phyloP scores from a whole-genome alignment of 2,888 invertebrate genomes.

The Dascillus cervinus region DNA sequence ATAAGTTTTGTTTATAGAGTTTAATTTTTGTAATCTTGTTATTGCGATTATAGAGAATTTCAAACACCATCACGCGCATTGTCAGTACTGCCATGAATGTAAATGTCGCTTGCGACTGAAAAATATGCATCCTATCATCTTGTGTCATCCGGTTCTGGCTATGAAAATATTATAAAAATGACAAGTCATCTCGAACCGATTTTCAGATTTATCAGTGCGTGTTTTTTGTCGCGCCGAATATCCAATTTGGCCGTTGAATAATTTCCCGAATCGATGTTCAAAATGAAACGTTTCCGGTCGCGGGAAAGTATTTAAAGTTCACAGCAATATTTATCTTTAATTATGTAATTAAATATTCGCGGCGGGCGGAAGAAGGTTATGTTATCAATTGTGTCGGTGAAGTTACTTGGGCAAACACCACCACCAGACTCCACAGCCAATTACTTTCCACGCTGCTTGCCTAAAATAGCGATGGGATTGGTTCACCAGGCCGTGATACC shows the following conservation, averaged over 20 bases:
- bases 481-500: constrained; percentile 18
- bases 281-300: not conserved
- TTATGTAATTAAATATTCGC: constrained; percentile 18
- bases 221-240: too few species aligned
- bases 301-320: not conserved
- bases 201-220: too few species aligned
- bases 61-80: constrained; percentile 9
- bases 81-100: constrained; percentile 9
- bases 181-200: constrained; percentile 8
- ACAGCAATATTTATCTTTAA: constrained; percentile 17
- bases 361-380: constrained; percentile 12
- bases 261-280: too few species aligned
- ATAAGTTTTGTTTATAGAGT: too few species aligned
- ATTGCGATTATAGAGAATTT: constrained; percentile 3
- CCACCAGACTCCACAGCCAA: constrained; percentile 18
- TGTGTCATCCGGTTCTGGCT: constrained; percentile 8
- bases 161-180: constrained; percentile 5
- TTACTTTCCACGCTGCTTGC: constrained; percentile 22
- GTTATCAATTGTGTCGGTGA: constrained; percentile 15
- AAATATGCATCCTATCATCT: constrained; percentile 9
- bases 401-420: constrained; percentile 10
- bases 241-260: too few species aligned
- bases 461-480: constrained; percentile 25
- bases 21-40: too few species aligned
- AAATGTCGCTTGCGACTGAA: constrained; percentile 11